A percentile compares a stretch with the other conserved stretches of the same genome.
Evolutionary conservation across 2,113 vertebrate species (phyloP).

Genomic region (Plecturocebus donacophilus): DNA sequence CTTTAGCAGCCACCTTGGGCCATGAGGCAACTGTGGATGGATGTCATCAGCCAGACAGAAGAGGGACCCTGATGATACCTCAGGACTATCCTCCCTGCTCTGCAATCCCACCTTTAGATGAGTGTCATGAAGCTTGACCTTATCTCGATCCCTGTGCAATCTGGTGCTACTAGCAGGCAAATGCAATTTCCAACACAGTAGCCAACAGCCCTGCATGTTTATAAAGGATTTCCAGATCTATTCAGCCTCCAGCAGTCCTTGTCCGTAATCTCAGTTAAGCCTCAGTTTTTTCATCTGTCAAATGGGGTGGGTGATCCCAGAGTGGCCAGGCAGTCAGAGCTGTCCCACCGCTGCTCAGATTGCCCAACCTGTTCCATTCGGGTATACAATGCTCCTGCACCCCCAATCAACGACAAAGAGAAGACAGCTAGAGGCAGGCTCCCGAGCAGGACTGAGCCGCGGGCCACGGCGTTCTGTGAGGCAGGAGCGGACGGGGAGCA

Average conservation of each 20-base stretch:
- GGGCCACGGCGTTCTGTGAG: conserved; percentile 54
- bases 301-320: background rate
- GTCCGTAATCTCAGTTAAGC: background rate
- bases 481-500: conserved; percentile 66
- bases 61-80: background rate
- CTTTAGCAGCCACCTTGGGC: background rate
- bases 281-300: conserved; percentile 28
- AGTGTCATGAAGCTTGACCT: rapidly evolving
- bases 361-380: conserved; percentile 38
- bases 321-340: background rate
- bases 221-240: background rate
- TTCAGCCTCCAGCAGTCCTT: background rate
- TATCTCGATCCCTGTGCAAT: background rate
- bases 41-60: background rate
- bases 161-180: background rate
- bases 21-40: background rate
- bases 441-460: conserved; percentile 74
- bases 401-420: conserved; percentile 78
- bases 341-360: background rate
- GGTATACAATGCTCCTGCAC: conserved; percentile 62
- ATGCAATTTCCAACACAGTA: background rate
- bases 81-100: rapidly evolving
- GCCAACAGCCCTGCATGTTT: rapidly evolving
- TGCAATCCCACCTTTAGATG: background rate
- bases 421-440: conserved; percentile 74